Base-by-base conservation (phyloP, 2,113 vertebrate genomes). In the Leptocoma aspasia region DNA sequence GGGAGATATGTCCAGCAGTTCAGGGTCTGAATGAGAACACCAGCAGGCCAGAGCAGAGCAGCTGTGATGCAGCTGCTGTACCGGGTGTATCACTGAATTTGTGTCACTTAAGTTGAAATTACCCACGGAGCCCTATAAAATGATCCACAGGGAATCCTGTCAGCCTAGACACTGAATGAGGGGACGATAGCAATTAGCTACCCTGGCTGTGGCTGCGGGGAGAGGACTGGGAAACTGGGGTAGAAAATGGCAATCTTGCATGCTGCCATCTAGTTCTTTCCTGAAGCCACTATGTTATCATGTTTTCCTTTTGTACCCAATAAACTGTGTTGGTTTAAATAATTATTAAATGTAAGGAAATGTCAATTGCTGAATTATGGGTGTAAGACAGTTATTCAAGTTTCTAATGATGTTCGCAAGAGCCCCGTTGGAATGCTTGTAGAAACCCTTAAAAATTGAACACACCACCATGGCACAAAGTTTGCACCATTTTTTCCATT, bases 361-460 rank as follows among this genome's bases (percentile, higher is more conserved):
- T 65, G 63, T 45, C 63, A 82, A 2, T 22, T 82, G 45, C 14
- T 88, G 45, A 66, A 64, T 68, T 84, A 54, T 26, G 10, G 7
- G 13, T 88, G 19, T 45, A 65, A 82, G 35, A 50, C 15, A 70
- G 21, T 59, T 91, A 78, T 27, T 86, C 42, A 77, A 14, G 33
- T 71, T 91, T 78, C 63, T 78, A 59, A 70, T 2, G 2, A 10
- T 61, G 19, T 49, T 81, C 16, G 27, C n/a, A 61, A 75, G 2
- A 71, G 2, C 19, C 27, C 26, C 82, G 15, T 37, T 86, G 68
- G 37, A 65, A 65, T 53, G 14, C 7, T 65, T 95, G 20, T 39
- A 86, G 50, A 76, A 92, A 80, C 11, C 5, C 41, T 82, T 64
- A 82, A 18, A 79, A 76, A 69, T 17, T 60, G 70, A 94, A 79